Evolutionary conservation across 2,797 vertebrate genomes (phyloP).

Genomic region (Pterois miles): DNA sequence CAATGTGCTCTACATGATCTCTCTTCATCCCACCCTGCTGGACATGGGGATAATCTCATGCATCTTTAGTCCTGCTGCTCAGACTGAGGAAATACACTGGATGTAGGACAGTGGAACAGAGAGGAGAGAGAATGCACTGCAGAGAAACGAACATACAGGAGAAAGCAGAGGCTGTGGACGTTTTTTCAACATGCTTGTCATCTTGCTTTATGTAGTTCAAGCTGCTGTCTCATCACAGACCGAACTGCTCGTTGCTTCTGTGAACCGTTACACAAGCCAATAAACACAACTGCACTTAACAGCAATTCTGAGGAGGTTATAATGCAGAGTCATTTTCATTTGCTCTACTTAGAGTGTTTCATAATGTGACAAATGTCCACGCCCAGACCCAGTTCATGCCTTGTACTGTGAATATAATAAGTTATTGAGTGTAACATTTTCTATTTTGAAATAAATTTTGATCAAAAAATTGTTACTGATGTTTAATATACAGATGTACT

Average conservation of each 20-base stretch:
- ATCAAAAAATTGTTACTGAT: no score
- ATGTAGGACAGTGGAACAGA: slow-evolving; percentile 39
- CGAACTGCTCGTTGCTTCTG: slow-evolving; percentile 26
- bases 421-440: no score
- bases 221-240: slow-evolving; percentile 12
- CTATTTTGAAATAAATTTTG: no score
- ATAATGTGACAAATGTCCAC: neutral
- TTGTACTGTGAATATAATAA: no score
- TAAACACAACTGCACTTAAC: slow-evolving; percentile 28
- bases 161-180: neutral
- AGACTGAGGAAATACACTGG: slow-evolving; percentile 51
- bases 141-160: slow-evolving; percentile 28
- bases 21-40: slow-evolving; percentile 62
- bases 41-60: slow-evolving; percentile 71
- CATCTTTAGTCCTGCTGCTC: slow-evolving; percentile 73
- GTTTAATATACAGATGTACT: no score
- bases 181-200: slow-evolving; percentile 26
- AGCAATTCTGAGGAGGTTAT: slow-evolving; percentile 4
- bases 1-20: slow-evolving; percentile 64
- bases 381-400: neutral
- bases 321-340: slow-evolving; percentile 4
- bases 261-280: slow-evolving; percentile 37
- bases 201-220: slow-evolving; percentile 19
- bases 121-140: neutral
- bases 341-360: slow-evolving; percentile 1